Evolutionary conservation across 1,140 invertebrate genomes (phyloP).

Genomic region (Heliconius hermathena): DNA sequence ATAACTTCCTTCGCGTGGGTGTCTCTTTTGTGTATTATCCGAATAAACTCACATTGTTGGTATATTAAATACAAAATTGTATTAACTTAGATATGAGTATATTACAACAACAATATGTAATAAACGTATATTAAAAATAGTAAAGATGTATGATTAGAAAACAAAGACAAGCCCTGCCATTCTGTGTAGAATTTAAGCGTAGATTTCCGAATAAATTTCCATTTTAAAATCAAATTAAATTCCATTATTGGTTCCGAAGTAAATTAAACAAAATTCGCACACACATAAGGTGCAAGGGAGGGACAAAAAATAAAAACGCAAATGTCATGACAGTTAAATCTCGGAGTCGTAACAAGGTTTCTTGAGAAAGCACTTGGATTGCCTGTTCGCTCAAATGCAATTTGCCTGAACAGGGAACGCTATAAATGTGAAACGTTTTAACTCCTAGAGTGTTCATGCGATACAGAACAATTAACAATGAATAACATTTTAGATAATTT

Average conservation of each 20-base stretch:
- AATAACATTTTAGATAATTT: neutral
- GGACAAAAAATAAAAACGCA: constrained; percentile 55
- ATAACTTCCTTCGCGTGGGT: constrained; percentile 14
- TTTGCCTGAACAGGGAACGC: constrained; percentile 48
- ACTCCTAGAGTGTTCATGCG: neutral
- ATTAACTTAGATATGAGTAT: neutral
- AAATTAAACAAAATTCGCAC: constrained; percentile 70
- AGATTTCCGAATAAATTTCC: neutral
- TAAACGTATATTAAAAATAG: neutral
- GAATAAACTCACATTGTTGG: neutral
- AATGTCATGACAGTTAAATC: constrained; percentile 76
- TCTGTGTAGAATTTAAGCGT: neutral
- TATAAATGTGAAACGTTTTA: constrained; percentile 37
- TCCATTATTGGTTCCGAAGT: constrained; percentile 55
- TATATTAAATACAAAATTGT: neutral
- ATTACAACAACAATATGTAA: neutral
- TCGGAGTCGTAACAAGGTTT: constrained; percentile 66
- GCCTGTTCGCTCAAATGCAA: constrained; percentile 62
- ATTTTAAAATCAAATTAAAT: constrained; percentile 42
- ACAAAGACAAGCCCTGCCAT: neutral
- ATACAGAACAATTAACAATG: constrained; percentile 10
- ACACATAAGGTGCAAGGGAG: constrained; percentile 64
- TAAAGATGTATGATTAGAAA: neutral
- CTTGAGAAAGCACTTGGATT: constrained; percentile 58
- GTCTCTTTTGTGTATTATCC: neutral